Conservation (phyloP, 2,797 vertebrate genomes). For the Nasua narica region DNA sequence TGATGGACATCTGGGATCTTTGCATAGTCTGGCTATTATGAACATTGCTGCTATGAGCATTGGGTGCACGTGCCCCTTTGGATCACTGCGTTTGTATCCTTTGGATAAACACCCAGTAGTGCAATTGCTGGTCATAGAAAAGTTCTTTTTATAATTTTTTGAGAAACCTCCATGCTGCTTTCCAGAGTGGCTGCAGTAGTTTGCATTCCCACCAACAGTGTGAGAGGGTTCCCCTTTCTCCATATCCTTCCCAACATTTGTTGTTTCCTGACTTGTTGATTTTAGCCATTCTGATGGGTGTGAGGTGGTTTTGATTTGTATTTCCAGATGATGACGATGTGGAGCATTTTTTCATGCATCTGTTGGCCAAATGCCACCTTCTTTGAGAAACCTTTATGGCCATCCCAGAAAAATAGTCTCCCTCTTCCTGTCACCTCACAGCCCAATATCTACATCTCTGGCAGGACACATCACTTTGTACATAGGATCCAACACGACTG, state of each 20-base stretch:
- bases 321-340: not conserved
- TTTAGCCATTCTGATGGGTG: not conserved
- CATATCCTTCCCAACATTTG: not conserved
- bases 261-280: not conserved
- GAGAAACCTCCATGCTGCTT: not conserved
- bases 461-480: not conserved
- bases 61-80: not conserved
- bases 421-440: not conserved
- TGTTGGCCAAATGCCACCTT: not conserved
- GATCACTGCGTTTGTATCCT: not conserved
- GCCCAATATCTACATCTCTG: not conserved
- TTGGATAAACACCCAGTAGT: not conserved
- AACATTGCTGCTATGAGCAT: not conserved
- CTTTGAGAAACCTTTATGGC: not conserved
- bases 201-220: not conserved
- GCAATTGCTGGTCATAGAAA: not conserved
- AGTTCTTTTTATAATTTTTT: not conserved
- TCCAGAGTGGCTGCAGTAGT: not conserved
- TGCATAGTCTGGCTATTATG: not conserved
- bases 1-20: not conserved
- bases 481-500: not conserved
- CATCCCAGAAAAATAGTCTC: not conserved
- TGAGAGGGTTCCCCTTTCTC: too few species aligned
- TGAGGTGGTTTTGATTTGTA: not conserved
- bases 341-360: not conserved